Percentiles rank a stretch among this genome's conserved stretches.
Conservation (phyloP, 2,888 invertebrate species). For the Girardia tigrina region DNA sequence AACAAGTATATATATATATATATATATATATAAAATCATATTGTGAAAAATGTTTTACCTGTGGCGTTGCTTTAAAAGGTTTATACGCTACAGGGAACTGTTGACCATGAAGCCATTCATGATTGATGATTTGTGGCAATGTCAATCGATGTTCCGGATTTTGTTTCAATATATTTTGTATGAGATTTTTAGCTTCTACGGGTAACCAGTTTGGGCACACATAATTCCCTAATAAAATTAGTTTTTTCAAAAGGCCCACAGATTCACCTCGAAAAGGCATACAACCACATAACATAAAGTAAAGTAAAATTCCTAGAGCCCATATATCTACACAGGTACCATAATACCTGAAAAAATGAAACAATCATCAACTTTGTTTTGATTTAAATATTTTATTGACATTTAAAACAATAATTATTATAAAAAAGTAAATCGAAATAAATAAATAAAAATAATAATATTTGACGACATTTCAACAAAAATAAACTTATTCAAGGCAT, state of each 20-base stretch:
- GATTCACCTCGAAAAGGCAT: conserved; percentile 68
- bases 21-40: neutral
- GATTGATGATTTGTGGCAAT: neutral
- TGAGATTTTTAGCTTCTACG: conserved; percentile 41
- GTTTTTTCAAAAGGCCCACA: conserved; percentile 60
- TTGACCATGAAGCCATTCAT: conserved; percentile 8
- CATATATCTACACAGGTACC: conserved; percentile 60
- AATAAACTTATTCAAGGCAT: no score
- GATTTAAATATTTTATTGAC: no score
- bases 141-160: neutral
- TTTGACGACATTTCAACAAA: no score
- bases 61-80: neutral
- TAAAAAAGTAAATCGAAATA: no score
- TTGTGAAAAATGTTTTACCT: neutral
- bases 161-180: neutral
- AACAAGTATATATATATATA: no score
- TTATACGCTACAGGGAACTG: neutral
- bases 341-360: conserved; percentile 12
- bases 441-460: no score
- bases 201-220: conserved; percentile 48
- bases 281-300: conserved; percentile 64
- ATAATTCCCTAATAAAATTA: conserved; percentile 58
- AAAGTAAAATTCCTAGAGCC: conserved; percentile 63
- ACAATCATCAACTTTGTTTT: no score
- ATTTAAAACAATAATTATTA: no score